A percentile compares a stretch with the other conserved stretches of the same genome.
Evolutionary conservation across 1,140 invertebrate species (phyloP).

Genomic region (Popillia japonica): DNA sequence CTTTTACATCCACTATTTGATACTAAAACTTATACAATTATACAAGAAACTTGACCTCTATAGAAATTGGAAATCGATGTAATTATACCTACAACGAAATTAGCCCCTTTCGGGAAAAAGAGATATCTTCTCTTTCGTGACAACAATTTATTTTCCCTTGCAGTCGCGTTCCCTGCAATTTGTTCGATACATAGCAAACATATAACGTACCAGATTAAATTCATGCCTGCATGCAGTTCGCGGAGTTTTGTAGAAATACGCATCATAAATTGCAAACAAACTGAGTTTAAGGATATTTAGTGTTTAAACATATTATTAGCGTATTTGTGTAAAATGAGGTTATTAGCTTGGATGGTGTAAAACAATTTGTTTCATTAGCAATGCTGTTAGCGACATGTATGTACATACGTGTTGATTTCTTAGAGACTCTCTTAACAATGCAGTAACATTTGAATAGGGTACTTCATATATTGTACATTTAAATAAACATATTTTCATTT

Average conservation of each 20-base stretch:
- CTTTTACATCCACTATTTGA: slow-evolving; percentile 37
- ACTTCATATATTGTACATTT: no score
- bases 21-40: neutral
- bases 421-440: no score
- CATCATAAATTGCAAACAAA: no score
- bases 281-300: no score
- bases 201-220: neutral
- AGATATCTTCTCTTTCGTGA: slow-evolving; percentile 49
- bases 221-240: neutral
- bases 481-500: no score
- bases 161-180: slow-evolving; percentile 3
- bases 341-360: no score
- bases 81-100: slow-evolving; percentile 50
- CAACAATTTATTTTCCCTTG: slow-evolving; percentile 46
- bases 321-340: no score
- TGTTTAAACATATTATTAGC: no score
- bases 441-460: no score
- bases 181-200: neutral
- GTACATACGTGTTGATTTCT: no score
- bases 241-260: neutral
- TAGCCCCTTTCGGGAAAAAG: slow-evolving; percentile 51
- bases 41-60: neutral
- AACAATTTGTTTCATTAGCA: no score
- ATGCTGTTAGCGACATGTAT: no score
- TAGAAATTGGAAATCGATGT: neutral